Conservation (phyloP, 2,113 vertebrate genomes). For the Crotophaga sulcirostris region DNA sequence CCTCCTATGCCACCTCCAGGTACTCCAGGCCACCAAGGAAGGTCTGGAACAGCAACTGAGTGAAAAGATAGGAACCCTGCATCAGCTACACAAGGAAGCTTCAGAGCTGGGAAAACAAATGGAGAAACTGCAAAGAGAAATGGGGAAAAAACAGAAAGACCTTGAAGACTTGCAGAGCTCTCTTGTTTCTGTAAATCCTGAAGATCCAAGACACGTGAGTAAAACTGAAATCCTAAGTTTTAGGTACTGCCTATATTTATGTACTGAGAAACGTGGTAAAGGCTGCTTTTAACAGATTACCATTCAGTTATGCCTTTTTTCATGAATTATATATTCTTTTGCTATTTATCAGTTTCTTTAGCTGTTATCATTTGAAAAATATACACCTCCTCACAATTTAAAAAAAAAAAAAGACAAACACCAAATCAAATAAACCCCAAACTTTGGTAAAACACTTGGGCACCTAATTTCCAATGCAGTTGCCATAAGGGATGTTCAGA, state of each 20-base stretch:
- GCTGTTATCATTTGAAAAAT: neutral
- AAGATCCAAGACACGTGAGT: slow-evolving; percentile 82
- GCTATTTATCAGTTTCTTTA: neutral
- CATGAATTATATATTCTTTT: neutral
- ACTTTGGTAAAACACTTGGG: neutral
- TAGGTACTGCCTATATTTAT: accelerated
- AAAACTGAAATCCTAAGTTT: neutral
- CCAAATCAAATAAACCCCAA: neutral
- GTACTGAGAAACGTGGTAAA: neutral
- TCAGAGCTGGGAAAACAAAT: slow-evolving; percentile 78
- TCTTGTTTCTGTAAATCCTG: slow-evolving; percentile 65
- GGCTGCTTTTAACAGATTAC: neutral
- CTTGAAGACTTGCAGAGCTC: slow-evolving; percentile 69
- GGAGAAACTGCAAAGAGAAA: slow-evolving; percentile 75
- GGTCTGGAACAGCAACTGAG: slow-evolving; percentile 73
- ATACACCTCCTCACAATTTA: neutral
- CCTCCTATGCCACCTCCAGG: slow-evolving; percentile 36
- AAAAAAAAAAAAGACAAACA: neutral
- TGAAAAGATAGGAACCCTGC: slow-evolving; percentile 73
- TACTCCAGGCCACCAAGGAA: slow-evolving; percentile 77
- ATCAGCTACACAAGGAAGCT: slow-evolving; percentile 72
- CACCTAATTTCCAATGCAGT: neutral
- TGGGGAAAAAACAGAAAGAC: slow-evolving; percentile 70
- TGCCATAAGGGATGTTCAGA: neutral
- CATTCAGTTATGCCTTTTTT: neutral